Evolutionary conservation across 1,140 invertebrate species (phyloP).

Genomic region (Cataglyphis hispanica): DNA sequence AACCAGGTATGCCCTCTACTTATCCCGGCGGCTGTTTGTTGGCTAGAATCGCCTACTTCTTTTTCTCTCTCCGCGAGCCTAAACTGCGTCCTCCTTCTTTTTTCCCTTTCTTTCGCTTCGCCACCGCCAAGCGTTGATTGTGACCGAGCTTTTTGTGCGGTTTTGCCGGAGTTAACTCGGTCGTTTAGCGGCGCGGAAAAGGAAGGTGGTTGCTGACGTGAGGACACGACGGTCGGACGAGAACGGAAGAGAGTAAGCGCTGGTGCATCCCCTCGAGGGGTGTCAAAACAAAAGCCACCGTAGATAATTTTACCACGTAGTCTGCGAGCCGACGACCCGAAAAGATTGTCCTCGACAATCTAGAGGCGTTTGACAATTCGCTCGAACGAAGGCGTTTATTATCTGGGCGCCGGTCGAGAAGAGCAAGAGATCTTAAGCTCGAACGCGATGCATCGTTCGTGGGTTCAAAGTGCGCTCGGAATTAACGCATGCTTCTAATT

Average conservation of each 20-base stretch:
- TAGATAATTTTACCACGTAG: conserved; percentile 60
- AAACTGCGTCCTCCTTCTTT: conserved; percentile 15
- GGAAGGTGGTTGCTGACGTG: conserved; percentile 22
- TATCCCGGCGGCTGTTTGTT: conserved; percentile 26
- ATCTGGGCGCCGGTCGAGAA: conserved; percentile 18
- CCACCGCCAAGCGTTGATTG: conserved; percentile 71
- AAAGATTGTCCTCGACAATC: conserved; percentile 49
- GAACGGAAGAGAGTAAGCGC: not conserved
- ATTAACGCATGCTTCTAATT: not conserved
- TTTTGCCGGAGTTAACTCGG: conserved; percentile 67
- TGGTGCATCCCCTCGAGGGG: not conserved
- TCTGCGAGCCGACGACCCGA: not conserved
- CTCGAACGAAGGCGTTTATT: conserved; percentile 18
- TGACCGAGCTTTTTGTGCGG: conserved; percentile 71
- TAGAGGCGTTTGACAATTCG: conserved; percentile 34
- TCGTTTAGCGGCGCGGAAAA: conserved; percentile 72
- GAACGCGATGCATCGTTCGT: not conserved
- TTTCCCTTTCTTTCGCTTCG: not conserved
- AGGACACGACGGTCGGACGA: not conserved
- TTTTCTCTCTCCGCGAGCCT: conserved; percentile 41
- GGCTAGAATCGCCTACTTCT: conserved; percentile 22
- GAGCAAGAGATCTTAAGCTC: conserved; percentile 35
- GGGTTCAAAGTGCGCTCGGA: not conserved
- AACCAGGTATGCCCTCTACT: conserved; percentile 52
- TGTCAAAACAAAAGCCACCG: conserved; percentile 46